Evolutionary conservation across 2,888 invertebrate genomes (phyloP).

Genomic region (Dryadula phaetusa): DNA sequence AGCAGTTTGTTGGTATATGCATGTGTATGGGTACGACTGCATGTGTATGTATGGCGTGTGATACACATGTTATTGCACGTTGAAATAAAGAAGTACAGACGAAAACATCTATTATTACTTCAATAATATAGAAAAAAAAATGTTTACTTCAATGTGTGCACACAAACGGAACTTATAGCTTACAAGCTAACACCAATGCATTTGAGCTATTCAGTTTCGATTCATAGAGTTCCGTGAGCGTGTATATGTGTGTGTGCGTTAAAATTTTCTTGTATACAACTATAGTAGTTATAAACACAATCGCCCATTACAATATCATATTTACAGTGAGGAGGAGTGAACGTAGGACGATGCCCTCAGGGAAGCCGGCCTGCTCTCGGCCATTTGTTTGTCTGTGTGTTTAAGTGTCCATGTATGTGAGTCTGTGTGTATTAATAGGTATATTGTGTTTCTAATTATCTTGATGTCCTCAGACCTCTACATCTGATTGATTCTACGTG

Average conservation of each 20-base stretch:
- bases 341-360: conserved; percentile 28
- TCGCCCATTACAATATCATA: conserved; percentile 42
- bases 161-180: not conserved
- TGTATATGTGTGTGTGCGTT: not conserved
- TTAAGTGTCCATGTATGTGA: not conserved
- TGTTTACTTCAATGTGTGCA: too few species aligned
- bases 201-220: not conserved
- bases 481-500: not conserved
- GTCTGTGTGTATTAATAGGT: not conserved
- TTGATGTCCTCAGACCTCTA: not conserved
- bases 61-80: not conserved
- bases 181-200: not conserved
- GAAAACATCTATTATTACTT: not conserved
- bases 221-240: not conserved
- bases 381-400: too few species aligned
- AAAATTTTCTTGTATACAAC: not conserved
- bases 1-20: not conserved
- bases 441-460: not conserved
- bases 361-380: conserved; percentile 9
- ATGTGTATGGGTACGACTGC: too few species aligned
- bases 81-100: not conserved
- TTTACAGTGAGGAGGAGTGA: conserved; percentile 47
- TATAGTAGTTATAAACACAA: conserved; percentile 30
- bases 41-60: not conserved
- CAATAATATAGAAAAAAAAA: too few species aligned